phyloP scores from a whole-genome alignment of 2,113 vertebrate species.

The Lepus americanus region DNA sequence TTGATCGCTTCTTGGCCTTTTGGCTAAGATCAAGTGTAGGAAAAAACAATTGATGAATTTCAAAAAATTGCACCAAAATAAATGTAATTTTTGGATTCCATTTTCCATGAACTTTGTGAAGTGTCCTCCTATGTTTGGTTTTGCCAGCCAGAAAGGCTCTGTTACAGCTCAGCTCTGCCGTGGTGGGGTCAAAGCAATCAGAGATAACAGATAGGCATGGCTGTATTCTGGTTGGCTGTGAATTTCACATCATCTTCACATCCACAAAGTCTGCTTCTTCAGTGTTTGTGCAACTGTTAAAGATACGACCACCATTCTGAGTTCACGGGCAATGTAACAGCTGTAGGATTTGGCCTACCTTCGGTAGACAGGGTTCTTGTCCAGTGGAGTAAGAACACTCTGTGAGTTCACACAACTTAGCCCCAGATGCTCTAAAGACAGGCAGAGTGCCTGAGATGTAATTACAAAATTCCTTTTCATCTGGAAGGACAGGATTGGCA shows the following conservation, averaged over 20 bases:
- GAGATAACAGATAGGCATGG: too few species aligned
- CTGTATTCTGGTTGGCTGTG: not conserved
- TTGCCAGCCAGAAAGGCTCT: not conserved
- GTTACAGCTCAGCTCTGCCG: not conserved
- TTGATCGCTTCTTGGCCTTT: too few species aligned
- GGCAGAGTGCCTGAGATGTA: not conserved
- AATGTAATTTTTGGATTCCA: too few species aligned
- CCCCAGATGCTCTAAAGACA: not conserved
- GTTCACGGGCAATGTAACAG: not conserved
- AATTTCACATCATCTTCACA: not conserved
- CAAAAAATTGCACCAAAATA: too few species aligned
- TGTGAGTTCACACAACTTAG: not conserved
- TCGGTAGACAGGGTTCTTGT: not conserved
- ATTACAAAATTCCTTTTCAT: not conserved
- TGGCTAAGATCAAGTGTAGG: too few species aligned
- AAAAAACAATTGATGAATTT: too few species aligned
- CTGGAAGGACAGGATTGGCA: not conserved
- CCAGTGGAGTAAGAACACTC: not conserved
- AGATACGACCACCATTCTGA: not conserved
- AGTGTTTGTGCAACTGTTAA: not conserved
- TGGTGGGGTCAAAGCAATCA: not conserved
- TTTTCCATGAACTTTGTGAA: too few species aligned
- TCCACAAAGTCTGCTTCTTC: constrained; percentile 1
- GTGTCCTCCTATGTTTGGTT: not conserved
- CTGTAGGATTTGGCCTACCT: rapidly evolving